These are phyloP conservation scores for Drosophila mercatorum DNA, from an alignment of 2,888 invertebrate genomes.

Conservation along the genomic window DNA sequence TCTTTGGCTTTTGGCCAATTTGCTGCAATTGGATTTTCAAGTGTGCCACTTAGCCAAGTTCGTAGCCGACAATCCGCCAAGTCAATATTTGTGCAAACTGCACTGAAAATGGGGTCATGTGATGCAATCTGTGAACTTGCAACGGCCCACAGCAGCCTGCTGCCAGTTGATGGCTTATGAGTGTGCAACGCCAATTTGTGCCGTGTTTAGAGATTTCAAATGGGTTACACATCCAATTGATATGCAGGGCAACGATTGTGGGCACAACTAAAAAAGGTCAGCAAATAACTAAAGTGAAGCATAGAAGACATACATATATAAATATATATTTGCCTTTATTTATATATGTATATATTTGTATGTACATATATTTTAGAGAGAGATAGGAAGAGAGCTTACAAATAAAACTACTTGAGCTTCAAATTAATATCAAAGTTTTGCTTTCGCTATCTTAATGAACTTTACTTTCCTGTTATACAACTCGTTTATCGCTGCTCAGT, in stretches of 20 bases:
- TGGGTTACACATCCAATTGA: slow-evolving; percentile 45
- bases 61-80: slow-evolving; percentile 35
- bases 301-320: too few relatives aligned
- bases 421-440: not conserved
- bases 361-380: not conserved
- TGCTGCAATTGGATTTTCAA: slow-evolving; percentile 75
- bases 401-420: too few relatives aligned
- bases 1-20: slow-evolving; percentile 65
- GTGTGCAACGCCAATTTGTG: slow-evolving; percentile 48
- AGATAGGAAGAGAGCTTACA: not conserved
- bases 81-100: slow-evolving; percentile 73
- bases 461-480: not conserved
- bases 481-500: slow-evolving; percentile 7
- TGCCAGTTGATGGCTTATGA: slow-evolving; percentile 27
- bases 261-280: slow-evolving; percentile 46
- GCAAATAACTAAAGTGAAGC: slow-evolving; percentile 11
- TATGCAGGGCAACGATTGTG: slow-evolving; percentile 42
- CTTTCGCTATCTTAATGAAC: not conserved
- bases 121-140: slow-evolving; percentile 71
- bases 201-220: slow-evolving; percentile 29
- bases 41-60: slow-evolving; percentile 73
- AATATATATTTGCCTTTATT: too few relatives aligned
- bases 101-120: slow-evolving; percentile 62
- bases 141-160: slow-evolving; percentile 17
- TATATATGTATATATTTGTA: not conserved